Conservation (phyloP, 2,113 vertebrate genomes). For the Triplophysa dalaica region DNA sequence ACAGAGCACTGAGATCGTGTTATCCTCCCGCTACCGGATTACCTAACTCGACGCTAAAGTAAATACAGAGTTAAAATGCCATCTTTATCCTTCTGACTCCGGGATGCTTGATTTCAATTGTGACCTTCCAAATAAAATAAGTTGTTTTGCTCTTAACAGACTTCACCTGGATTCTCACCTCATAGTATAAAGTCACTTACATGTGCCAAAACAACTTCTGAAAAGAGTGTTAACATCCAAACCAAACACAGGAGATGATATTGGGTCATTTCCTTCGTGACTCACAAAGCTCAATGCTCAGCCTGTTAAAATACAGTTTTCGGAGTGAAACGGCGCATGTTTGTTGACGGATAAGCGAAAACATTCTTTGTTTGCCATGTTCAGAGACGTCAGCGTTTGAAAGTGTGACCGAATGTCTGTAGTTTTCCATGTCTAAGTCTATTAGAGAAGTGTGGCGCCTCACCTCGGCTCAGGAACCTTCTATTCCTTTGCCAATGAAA, state of each 20-base stretch:
- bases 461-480: conserved; percentile 38
- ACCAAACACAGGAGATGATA: conserved; percentile 59
- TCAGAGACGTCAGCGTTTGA: conserved; percentile 49
- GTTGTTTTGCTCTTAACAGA: conserved; percentile 67
- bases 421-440: conserved; percentile 63
- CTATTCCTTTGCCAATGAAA: conserved; percentile 46
- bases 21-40: conserved; percentile 61
- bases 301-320: conserved; percentile 33
- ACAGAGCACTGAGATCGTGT: conserved; percentile 51
- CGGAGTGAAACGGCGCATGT: conserved; percentile 44
- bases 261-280: conserved; percentile 38
- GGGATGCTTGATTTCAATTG: conserved; percentile 66
- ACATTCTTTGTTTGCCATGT: conserved; percentile 58
- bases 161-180: conserved; percentile 38
- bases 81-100: conserved; percentile 64
- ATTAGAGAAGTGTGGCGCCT: conserved; percentile 32
- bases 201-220: conserved; percentile 22
- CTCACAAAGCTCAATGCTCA: conserved; percentile 13
- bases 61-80: conserved; percentile 61
- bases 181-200: conserved; percentile 24
- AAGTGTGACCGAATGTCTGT: conserved; percentile 54
- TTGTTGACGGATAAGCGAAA: conserved; percentile 50
- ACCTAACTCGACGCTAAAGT: conserved; percentile 65
- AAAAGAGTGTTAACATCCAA: conserved; percentile 54
- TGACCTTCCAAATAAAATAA: conserved; percentile 74